Evolutionary conservation across 2,113 vertebrate genomes (phyloP).

Genomic region (Saguinus imperator): DNA sequence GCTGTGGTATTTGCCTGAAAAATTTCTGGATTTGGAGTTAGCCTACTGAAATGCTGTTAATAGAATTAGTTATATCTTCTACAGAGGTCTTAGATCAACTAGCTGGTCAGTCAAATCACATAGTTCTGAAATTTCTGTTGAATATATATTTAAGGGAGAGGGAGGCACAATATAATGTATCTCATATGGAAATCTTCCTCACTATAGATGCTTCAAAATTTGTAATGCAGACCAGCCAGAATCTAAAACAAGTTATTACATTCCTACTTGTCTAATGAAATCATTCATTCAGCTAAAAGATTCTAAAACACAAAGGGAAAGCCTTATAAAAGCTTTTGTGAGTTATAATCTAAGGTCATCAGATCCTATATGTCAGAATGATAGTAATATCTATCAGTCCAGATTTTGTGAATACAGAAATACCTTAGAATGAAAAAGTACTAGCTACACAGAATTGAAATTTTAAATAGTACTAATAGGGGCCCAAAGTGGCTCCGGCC

Average conservation of each 20-base stretch:
- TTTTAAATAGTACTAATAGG: constrained; percentile 22
- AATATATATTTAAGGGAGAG: constrained; percentile 18
- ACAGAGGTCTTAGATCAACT: background rate
- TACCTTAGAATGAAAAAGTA: background rate
- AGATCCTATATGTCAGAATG: background rate
- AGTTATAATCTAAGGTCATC: constrained; percentile 43
- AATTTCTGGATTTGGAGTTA: background rate
- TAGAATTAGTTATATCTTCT: background rate
- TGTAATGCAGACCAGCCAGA: background rate
- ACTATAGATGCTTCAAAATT: background rate
- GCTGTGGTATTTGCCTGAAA: background rate
- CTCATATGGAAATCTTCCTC: background rate
- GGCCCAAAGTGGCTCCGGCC: too few species aligned
- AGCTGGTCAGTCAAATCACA: background rate
- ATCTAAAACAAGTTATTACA: constrained; percentile 24
- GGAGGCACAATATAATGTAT: background rate
- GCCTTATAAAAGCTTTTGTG: constrained; percentile 14
- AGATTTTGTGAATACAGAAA: constrained; percentile 42
- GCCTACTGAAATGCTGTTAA: background rate
- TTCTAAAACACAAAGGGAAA: background rate
- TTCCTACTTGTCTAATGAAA: constrained; percentile 51
- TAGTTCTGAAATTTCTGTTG: background rate
- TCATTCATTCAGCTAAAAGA: background rate
- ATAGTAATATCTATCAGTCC: background rate
- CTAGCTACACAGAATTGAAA: background rate